Evolutionary conservation across 2,797 vertebrate species (phyloP).

Genomic region (Enteromius unitaeniatus): DNA sequence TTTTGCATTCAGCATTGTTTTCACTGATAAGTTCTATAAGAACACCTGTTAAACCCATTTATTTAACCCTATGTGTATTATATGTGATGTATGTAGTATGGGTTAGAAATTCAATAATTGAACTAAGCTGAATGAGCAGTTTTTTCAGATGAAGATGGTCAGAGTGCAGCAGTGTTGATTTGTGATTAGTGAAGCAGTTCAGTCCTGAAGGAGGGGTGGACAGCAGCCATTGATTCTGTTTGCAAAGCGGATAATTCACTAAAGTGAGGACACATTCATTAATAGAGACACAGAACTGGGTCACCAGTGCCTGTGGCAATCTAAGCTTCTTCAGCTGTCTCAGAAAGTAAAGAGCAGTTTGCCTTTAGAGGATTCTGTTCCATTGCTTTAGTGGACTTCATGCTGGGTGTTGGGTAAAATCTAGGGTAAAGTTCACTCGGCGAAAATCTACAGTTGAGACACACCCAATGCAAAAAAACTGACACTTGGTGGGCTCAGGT

Average conservation of each 20-base stretch:
- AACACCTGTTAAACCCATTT: not conserved
- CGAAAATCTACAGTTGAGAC: not conserved
- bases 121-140: too few species aligned
- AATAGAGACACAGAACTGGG: conserved; percentile 24
- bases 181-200: conserved; percentile 2
- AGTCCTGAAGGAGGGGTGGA: conserved; percentile 4
- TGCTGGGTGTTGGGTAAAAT: not conserved
- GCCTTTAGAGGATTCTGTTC: not conserved
- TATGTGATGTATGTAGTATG: not conserved
- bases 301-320: conserved; percentile 22
- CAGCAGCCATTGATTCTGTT: not conserved
- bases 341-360: conserved; percentile 16
- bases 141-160: not conserved
- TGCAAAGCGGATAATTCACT: not conserved
- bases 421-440: not conserved
- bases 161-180: not conserved
- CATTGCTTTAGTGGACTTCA: not conserved
- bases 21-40: not conserved
- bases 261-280: conserved; percentile 17
- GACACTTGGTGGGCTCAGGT: not conserved
- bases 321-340: conserved; percentile 12
- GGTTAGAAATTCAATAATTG: not conserved
- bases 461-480: not conserved
- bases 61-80: not conserved
- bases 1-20: not conserved